phyloP scores from a whole-genome alignment of 1,140 invertebrate genomes.

The Lucilia cuprina region DNA sequence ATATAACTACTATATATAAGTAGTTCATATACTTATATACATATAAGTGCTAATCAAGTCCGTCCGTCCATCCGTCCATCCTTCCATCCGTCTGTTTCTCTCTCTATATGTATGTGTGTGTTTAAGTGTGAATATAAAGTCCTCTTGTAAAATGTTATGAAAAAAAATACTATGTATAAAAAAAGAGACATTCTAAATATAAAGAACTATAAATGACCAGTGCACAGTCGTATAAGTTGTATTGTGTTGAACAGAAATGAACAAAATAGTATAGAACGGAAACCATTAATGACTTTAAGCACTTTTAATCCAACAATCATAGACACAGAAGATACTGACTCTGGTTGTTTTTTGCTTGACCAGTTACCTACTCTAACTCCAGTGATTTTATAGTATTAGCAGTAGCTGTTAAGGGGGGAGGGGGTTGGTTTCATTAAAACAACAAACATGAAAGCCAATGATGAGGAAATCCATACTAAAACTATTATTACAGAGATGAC shows the following conservation, averaged over 20 bases:
- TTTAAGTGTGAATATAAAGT: too few species aligned
- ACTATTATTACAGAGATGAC: neutral
- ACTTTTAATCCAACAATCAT: constrained; percentile 17
- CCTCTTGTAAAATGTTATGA: too few species aligned
- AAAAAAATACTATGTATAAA: too few species aligned
- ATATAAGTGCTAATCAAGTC: neutral
- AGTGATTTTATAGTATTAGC: neutral
- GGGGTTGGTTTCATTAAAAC: neutral
- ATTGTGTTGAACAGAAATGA: neutral
- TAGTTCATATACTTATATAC: neutral
- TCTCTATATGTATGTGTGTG: too few species aligned
- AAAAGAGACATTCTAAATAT: neutral
- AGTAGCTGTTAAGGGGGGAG: neutral
- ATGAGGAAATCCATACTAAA: constrained; percentile 8
- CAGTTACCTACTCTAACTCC: neutral
- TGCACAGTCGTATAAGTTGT: neutral
- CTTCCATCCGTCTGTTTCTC: too few species aligned
- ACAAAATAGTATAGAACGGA: neutral
- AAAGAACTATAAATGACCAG: neutral
- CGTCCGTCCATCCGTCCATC: too few species aligned
- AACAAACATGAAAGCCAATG: constrained; percentile 11
- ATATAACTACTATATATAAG: neutral
- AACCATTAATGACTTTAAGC: constrained; percentile 14
- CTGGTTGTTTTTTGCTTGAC: neutral
- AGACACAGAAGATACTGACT: neutral